Conservation (phyloP, 2,888 invertebrate genomes). For the Pinctada fucata region DNA sequence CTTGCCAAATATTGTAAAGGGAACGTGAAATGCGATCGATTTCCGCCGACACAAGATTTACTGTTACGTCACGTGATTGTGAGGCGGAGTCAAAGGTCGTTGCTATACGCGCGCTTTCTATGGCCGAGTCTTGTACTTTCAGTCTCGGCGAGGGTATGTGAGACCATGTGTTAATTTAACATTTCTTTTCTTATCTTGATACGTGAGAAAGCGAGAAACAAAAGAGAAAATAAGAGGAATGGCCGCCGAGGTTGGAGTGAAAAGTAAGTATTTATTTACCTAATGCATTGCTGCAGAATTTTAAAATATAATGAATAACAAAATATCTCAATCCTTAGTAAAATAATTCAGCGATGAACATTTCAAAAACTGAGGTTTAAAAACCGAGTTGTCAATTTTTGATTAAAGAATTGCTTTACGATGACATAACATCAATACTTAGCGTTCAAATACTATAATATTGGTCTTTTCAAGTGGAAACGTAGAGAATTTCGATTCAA, state of each 20-base stretch:
- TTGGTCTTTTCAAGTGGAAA: too few species aligned
- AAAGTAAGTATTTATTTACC: slow-evolving; percentile 10
- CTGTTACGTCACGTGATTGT: slow-evolving; percentile 30
- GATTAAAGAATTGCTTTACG: too few species aligned
- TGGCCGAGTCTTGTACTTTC: slow-evolving; percentile 33
- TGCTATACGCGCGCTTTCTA: slow-evolving; percentile 38
- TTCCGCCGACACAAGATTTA: slow-evolving; percentile 8
- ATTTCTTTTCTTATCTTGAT: too few species aligned
- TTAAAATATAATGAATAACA: too few species aligned
- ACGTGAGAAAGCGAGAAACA: too few species aligned
- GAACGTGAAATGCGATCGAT: neutral
- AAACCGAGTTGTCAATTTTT: too few species aligned
- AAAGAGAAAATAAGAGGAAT: slow-evolving; percentile 15
- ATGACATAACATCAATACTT: too few species aligned
- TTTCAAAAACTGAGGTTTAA: too few species aligned
- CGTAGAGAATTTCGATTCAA: too few species aligned
- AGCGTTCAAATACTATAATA: too few species aligned
- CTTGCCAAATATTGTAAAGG: neutral
- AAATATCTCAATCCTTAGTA: too few species aligned
- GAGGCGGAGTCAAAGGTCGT: slow-evolving; percentile 39
- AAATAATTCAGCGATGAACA: too few species aligned
- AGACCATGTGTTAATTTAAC: slow-evolving; percentile 32
- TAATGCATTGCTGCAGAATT: neutral
- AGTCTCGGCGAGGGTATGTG: slow-evolving; percentile 15
- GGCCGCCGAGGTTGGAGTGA: slow-evolving; percentile 27